A percentile compares a stretch with the other conserved stretches of the same genome.
Evolutionary conservation across 2,113 vertebrate species (phyloP).

Genomic region (Bungarus multicinctus): DNA sequence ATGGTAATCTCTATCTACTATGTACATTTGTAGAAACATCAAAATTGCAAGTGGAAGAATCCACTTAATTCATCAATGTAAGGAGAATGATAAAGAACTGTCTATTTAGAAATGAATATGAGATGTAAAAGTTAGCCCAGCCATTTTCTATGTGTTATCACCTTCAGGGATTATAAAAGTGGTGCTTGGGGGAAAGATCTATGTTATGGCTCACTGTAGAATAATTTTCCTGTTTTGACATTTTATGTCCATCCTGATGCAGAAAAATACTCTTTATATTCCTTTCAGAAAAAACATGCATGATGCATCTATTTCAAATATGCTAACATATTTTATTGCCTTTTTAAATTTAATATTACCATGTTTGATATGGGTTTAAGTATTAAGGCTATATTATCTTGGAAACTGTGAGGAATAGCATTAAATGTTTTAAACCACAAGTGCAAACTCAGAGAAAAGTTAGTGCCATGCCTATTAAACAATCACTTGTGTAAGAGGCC

Average conservation of each 20-base stretch:
- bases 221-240: not conserved
- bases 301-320: not conserved
- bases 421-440: not conserved
- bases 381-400: not conserved
- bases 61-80: not conserved
- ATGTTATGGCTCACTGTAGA: not conserved
- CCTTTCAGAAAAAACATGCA: not conserved
- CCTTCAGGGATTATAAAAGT: not conserved
- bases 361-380: not conserved
- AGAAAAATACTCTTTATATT: not conserved
- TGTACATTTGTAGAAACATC: not conserved
- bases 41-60: not conserved
- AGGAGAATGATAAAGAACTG: not conserved
- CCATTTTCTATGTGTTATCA: not conserved
- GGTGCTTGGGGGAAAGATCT: not conserved
- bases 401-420: not conserved
- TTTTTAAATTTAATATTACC: not conserved
- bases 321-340: not conserved
- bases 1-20: not conserved
- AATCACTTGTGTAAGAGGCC: not conserved
- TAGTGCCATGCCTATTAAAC: not conserved
- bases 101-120: not conserved
- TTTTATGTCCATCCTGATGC: not conserved
- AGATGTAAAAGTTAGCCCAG: not conserved
- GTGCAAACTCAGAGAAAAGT: not conserved